Evolutionary conservation across 2,113 vertebrate genomes (phyloP).

Genomic region (Erythrolamprus reginae): DNA sequence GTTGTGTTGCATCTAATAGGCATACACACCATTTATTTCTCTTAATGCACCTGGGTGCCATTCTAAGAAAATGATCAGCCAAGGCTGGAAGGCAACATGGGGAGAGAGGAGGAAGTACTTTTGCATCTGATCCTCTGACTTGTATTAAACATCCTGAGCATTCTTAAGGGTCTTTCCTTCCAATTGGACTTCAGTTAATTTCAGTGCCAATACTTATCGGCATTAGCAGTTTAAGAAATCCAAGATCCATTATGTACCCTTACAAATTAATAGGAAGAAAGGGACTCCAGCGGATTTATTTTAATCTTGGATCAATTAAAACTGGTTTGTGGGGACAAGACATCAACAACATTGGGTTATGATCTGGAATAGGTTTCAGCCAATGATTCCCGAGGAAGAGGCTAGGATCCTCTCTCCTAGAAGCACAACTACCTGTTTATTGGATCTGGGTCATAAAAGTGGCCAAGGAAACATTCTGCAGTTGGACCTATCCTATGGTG

Average conservation of each 20-base stretch:
- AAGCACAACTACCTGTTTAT: neutral
- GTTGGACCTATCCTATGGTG: neutral
- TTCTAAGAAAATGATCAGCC: constrained; percentile 9
- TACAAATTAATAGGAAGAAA: neutral
- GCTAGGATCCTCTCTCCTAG: neutral
- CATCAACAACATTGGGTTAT: neutral
- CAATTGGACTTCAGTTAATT: neutral
- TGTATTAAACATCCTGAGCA: neutral
- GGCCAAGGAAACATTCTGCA: neutral
- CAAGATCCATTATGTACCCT: neutral
- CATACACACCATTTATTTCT: neutral
- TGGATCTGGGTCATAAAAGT: neutral
- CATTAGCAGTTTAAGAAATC: neutral
- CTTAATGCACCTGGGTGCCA: neutral
- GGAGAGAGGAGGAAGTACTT: neutral
- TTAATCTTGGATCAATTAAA: neutral
- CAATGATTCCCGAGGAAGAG: neutral
- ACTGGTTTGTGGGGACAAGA: neutral
- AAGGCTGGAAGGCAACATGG: neutral
- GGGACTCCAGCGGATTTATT: too few relatives aligned
- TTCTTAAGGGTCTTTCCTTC: neutral
- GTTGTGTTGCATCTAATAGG: neutral
- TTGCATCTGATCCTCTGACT: neutral
- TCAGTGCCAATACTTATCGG: neutral
- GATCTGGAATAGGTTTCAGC: neutral